phyloP scores from a whole-genome alignment of 2,888 invertebrate species.

The Pterobdella sp. region DNA sequence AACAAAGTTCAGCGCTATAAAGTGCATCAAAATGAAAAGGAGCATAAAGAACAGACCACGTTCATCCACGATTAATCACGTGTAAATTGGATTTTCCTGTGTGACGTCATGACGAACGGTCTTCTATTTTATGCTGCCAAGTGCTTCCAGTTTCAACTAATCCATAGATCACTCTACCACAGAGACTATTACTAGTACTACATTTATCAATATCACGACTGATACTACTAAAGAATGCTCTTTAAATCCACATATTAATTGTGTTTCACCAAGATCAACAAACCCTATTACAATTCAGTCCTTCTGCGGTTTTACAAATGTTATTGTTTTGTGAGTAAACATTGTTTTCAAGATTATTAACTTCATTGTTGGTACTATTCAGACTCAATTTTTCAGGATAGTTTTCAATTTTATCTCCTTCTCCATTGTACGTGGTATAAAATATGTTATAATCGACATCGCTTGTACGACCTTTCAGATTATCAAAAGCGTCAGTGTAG shows the following conservation, averaged over 20 bases:
- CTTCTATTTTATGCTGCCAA: background rate
- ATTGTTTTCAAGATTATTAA: background rate
- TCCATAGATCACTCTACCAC: background rate
- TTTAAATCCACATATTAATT: too few relatives aligned
- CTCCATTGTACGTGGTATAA: background rate
- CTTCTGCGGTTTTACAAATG: background rate
- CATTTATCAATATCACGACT: background rate
- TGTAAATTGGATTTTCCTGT: background rate
- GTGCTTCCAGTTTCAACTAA: background rate
- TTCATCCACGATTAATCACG: background rate
- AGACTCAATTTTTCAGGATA: background rate
- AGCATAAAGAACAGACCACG: background rate
- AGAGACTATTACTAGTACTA: background rate
- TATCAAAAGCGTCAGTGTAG: background rate
- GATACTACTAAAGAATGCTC: background rate
- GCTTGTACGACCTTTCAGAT: background rate
- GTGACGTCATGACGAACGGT: constrained; percentile 1
- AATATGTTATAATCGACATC: background rate
- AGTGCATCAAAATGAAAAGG: background rate
- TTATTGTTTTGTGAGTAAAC: background rate
- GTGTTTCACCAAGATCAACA: too few relatives aligned
- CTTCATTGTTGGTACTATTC: background rate
- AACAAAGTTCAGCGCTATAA: too few relatives aligned
- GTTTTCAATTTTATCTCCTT: background rate
- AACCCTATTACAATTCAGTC: too few relatives aligned